Percentiles rank a stretch among this genome's conserved stretches.
Conservation (phyloP, 2,797 vertebrate genomes). For the Cryptoblepharus egeriae region DNA sequence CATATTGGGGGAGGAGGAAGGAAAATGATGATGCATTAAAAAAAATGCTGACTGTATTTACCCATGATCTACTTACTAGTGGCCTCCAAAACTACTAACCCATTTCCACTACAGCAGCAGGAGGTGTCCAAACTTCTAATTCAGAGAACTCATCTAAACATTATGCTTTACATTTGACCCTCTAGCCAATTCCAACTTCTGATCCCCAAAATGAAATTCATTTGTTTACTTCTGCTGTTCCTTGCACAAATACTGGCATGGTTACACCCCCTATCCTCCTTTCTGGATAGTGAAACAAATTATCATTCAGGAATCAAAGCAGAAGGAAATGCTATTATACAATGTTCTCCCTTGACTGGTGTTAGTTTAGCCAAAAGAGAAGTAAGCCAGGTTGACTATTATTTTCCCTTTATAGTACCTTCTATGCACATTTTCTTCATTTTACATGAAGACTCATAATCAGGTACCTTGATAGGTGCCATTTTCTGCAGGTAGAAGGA, state of each 20-base stretch:
- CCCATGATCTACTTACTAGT: not conserved
- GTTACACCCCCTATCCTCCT: not conserved
- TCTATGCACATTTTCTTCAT: not conserved
- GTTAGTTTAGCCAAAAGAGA: not conserved
- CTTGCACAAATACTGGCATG: not conserved
- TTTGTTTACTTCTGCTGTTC: not conserved
- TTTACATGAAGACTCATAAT: not conserved
- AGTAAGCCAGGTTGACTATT: not conserved
- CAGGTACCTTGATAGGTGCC: not conserved
- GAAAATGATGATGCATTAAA: not conserved
- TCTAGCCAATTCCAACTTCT: not conserved
- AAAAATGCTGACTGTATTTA: not conserved
- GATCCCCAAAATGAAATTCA: not conserved
- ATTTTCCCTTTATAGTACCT: not conserved
- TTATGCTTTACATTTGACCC: not conserved
- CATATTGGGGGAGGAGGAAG: not conserved
- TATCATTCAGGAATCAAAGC: not conserved
- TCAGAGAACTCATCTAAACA: not conserved
- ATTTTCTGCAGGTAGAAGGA: too few species aligned
- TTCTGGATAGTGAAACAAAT: not conserved
- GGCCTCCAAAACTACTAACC: not conserved
- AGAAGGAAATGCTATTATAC: not conserved
- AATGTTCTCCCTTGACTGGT: not conserved
- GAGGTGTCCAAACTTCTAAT: not conserved
- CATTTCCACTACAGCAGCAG: not conserved